Evolutionary conservation across 2,888 invertebrate genomes (phyloP).

Genomic region (Cephus spinipes): DNA sequence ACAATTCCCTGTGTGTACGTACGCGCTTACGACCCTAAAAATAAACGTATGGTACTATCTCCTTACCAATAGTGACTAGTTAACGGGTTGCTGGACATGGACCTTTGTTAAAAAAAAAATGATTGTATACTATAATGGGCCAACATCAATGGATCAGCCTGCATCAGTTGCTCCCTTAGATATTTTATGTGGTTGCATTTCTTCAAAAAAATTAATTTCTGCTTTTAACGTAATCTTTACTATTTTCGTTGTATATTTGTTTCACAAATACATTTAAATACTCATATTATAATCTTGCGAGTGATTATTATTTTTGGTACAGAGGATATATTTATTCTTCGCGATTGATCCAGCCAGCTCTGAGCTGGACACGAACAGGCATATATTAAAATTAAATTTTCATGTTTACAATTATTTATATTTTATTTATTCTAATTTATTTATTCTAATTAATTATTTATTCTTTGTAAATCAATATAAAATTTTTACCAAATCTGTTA

Average conservation of each 20-base stretch:
- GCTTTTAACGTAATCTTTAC: no score
- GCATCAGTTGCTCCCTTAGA: background rate
- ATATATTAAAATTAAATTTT: background rate
- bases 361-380: background rate
- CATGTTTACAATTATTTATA: background rate
- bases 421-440: no score
- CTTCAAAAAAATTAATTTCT: no score
- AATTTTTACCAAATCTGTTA: no score
- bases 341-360: no score
- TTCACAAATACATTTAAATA: no score
- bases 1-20: background rate
- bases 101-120: background rate
- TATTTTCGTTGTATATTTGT: no score
- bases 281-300: no score
- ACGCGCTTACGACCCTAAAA: background rate
- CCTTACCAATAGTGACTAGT: background rate
- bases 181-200: background rate
- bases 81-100: background rate
- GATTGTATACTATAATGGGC: background rate
- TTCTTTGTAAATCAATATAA: no score
- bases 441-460: no score
- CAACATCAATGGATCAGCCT: background rate
- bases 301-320: no score
- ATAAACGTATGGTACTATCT: background rate
- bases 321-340: no score